phyloP scores from a whole-genome alignment of 2,888 invertebrate species.

The Leptopterna dolabrata region DNA sequence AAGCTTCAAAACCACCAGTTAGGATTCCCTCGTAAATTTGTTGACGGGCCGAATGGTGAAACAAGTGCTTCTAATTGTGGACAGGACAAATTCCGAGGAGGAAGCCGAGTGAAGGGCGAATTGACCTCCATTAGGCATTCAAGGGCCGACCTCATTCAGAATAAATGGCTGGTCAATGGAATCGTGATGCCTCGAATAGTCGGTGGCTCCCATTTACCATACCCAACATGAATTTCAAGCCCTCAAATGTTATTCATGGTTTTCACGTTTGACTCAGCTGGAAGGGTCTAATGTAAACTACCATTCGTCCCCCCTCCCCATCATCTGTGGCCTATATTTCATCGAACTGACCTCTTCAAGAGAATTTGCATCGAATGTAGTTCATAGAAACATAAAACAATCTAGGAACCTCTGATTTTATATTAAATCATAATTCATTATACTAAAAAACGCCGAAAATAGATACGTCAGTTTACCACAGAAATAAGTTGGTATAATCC shows the following conservation, averaged over 20 bases:
- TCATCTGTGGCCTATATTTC: too few species aligned
- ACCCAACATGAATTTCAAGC: not conserved
- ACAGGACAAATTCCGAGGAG: not conserved
- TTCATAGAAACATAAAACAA: too few species aligned
- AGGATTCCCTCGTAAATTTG: not conserved
- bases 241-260: conserved; percentile 7
- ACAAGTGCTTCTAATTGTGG: conserved; percentile 3
- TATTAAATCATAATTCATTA: too few species aligned
- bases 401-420: too few species aligned
- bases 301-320: not conserved
- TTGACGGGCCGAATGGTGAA: not conserved
- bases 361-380: too few species aligned
- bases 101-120: not conserved
- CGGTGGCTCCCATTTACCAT: not conserved
- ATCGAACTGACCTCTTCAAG: too few species aligned
- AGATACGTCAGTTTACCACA: too few species aligned
- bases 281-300: not conserved
- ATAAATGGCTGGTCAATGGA: not conserved
- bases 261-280: not conserved
- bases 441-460: too few species aligned
- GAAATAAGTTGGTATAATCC: too few species aligned
- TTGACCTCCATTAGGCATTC: not conserved
- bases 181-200: not conserved
- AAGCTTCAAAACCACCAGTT: not conserved
- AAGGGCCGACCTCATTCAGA: not conserved